Percentiles rank a stretch among this genome's conserved stretches.
phyloP scores from a whole-genome alignment of 2,888 invertebrate species.

The Cecidostiba fungosa region DNA sequence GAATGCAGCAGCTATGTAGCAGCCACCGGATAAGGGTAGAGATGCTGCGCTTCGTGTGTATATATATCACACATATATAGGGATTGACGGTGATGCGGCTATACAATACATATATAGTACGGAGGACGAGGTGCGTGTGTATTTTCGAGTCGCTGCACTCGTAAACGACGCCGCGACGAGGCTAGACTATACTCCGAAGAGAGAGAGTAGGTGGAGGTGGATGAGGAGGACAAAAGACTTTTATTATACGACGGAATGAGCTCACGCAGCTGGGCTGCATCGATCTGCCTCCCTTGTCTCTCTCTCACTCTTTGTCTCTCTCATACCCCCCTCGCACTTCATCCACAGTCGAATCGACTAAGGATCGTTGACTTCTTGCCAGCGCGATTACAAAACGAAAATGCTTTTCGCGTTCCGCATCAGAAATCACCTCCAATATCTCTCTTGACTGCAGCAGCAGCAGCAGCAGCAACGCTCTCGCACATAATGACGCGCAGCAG shows the following conservation, averaged over 20 bases:
- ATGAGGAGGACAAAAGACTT: slow-evolving; percentile 20
- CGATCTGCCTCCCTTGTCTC: neutral
- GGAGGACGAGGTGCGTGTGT: neutral
- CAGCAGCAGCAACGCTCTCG: neutral
- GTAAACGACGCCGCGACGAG: slow-evolving; percentile 3
- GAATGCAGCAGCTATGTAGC: slow-evolving; percentile 2
- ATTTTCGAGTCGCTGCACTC: slow-evolving; percentile 13
- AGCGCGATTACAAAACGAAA: slow-evolving; percentile 24
- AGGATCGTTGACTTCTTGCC: slow-evolving; percentile 31
- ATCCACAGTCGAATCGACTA: slow-evolving; percentile 2
- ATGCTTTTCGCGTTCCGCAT: slow-evolving; percentile 33
- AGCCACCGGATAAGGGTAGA: neutral
- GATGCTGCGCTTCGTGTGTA: neutral
- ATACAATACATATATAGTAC: neutral
- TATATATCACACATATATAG: neutral
- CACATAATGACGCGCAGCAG: slow-evolving; percentile 19
- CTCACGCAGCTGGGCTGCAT: slow-evolving; percentile 24
- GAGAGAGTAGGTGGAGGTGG: neutral
- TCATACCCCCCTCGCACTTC: slow-evolving; percentile 3
- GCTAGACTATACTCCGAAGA: neutral
- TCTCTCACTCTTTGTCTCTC: neutral
- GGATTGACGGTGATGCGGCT: neutral
- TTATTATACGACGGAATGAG: slow-evolving; percentile 23
- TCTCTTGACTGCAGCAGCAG: neutral
- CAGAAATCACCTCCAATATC: slow-evolving; percentile 20